Evolutionary conservation across 2,113 vertebrate genomes (phyloP).

Genomic region (Oncorhynchus kisutch): DNA sequence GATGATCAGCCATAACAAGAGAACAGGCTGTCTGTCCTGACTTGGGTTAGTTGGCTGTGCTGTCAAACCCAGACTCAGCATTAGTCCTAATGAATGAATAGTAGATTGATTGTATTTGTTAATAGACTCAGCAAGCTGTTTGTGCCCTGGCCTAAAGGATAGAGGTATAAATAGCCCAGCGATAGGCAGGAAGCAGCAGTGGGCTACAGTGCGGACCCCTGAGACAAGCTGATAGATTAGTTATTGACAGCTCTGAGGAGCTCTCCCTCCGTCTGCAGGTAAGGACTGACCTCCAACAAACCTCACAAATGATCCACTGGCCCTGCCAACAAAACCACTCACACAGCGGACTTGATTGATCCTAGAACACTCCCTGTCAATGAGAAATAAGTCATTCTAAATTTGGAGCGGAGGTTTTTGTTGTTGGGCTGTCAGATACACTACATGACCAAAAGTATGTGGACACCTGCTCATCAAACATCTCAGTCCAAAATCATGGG

Average conservation of each 20-base stretch:
- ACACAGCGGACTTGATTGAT: slow-evolving; percentile 43
- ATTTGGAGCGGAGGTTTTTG: neutral
- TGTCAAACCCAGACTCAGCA: slow-evolving; percentile 51
- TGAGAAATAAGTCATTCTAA: slow-evolving; percentile 1
- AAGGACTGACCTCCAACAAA: slow-evolving; percentile 55
- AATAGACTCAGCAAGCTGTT: neutral
- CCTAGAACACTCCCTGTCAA: slow-evolving; percentile 1
- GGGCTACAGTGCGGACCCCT: slow-evolving; percentile 39
- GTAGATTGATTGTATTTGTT: slow-evolving; percentile 3
- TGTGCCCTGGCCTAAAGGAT: neutral
- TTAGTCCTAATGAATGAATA: slow-evolving; percentile 46
- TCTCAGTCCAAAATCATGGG: too few species aligned
- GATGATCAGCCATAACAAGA: too few species aligned
- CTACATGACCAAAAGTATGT: too few species aligned
- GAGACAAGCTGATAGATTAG: slow-evolving; percentile 73
- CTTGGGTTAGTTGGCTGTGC: slow-evolving; percentile 46
- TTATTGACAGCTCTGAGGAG: slow-evolving; percentile 67
- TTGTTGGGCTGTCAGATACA: neutral
- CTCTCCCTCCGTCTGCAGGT: slow-evolving; percentile 52
- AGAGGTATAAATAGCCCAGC: neutral
- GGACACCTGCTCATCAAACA: too few species aligned
- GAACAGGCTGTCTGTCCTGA: neutral
- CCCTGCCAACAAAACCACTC: neutral
- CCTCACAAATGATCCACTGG: neutral
- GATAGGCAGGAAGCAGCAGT: neutral